These are phyloP conservation scores for Fragum fragum DNA, from an alignment of 2,888 invertebrate genomes.

Conservation along the genomic window DNA sequence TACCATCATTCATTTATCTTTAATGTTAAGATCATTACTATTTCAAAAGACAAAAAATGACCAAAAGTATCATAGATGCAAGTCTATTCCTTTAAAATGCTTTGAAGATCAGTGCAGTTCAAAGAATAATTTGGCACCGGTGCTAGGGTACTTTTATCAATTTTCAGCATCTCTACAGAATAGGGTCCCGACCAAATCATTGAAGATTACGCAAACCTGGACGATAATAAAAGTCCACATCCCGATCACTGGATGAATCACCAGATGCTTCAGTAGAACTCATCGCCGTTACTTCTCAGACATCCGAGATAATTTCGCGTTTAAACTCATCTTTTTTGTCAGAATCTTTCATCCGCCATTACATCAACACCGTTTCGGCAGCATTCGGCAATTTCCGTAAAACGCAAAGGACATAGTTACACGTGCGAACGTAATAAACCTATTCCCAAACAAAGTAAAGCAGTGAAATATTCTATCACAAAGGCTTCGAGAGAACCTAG, in stretches of 20 bases:
- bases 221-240: constrained; percentile 82
- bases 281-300: constrained; percentile 74
- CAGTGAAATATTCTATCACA: too few relatives aligned
- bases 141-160: constrained; percentile 52
- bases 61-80: too few relatives aligned
- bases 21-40: too few relatives aligned
- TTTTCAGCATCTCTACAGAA: constrained; percentile 52
- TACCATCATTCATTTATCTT: too few relatives aligned
- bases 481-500: neutral
- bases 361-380: constrained; percentile 79
- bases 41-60: too few relatives aligned
- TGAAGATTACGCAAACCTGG: constrained; percentile 72
- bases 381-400: constrained; percentile 76
- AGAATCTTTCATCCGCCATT: constrained; percentile 81
- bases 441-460: neutral
- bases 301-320: constrained; percentile 66
- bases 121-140: constrained; percentile 61
- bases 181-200: constrained; percentile 31
- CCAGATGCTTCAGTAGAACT: constrained; percentile 80
- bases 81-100: too few relatives aligned
- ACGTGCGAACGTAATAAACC: neutral
- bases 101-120: neutral
- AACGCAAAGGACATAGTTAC: constrained; percentile 12
- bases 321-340: constrained; percentile 72
- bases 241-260: constrained; percentile 81